These are phyloP conservation scores for Nomada flava DNA, from an alignment of 2,888 invertebrate species.

Conservation along the genomic window DNA sequence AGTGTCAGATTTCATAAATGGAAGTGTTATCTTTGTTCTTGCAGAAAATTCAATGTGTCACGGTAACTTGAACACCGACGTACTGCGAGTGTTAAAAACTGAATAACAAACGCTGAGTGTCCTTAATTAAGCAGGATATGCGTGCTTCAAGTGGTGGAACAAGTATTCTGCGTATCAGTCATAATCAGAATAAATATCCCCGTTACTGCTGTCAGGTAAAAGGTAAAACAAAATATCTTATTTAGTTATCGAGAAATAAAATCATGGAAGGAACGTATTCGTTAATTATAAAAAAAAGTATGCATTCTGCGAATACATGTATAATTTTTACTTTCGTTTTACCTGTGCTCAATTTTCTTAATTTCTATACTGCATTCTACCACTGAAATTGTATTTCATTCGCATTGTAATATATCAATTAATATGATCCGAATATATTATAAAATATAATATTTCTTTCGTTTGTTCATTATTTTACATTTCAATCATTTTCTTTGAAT, in stretches of 20 bases:
- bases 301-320: neutral
- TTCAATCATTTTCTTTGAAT: too few relatives aligned
- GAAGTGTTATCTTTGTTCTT: conserved; percentile 9
- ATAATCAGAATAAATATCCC: conserved; percentile 15
- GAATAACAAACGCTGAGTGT: conserved; percentile 19
- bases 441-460: too few relatives aligned
- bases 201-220: conserved; percentile 31
- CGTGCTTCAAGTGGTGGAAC: conserved; percentile 36
- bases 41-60: conserved; percentile 37
- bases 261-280: conserved; percentile 42
- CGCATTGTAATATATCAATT: too few relatives aligned
- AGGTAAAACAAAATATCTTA: conserved; percentile 23
- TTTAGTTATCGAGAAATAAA: conserved; percentile 26
- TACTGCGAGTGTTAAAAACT: conserved; percentile 32
- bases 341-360: too few relatives aligned
- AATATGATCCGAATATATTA: too few relatives aligned
- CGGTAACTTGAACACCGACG: conserved; percentile 19
- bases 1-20: neutral
- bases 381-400: too few relatives aligned
- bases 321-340: too few relatives aligned
- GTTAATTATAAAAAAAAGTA: neutral
- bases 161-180: conserved; percentile 42
- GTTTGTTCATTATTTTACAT: too few relatives aligned
- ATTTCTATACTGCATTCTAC: too few relatives aligned
- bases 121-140: conserved; percentile 29